Conservation (phyloP, 2,113 vertebrate genomes). For the Hemiprocne comata region DNA sequence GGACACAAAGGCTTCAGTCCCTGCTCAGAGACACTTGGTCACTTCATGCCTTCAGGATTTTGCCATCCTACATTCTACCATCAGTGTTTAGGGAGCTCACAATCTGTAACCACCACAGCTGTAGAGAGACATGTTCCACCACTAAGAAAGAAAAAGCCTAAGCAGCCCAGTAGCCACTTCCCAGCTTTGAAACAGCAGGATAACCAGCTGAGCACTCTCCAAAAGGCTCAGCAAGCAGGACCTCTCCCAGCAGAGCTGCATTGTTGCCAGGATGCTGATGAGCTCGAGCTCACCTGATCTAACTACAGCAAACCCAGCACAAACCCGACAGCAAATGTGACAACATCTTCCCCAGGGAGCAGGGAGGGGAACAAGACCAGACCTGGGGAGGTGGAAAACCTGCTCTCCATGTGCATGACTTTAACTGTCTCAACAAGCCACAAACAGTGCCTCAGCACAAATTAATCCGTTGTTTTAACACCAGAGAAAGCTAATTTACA, state of each 20-base stretch:
- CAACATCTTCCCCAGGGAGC: fast-evolving
- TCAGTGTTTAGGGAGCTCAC: not conserved
- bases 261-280: not conserved
- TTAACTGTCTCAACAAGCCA: not conserved
- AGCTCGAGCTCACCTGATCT: not conserved
- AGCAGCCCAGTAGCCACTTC: not conserved
- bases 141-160: not conserved
- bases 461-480: not conserved
- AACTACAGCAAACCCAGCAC: not conserved
- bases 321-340: fast-evolving
- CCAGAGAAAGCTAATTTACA: not conserved
- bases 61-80: not conserved
- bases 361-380: not conserved
- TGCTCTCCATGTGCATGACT: fast-evolving
- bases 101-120: not conserved
- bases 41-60: not conserved
- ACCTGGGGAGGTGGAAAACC: not conserved
- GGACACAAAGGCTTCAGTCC: not conserved
- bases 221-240: fast-evolving
- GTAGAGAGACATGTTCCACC: not conserved
- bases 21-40: not conserved
- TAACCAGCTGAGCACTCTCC: not conserved
- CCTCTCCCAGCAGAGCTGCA: not conserved
- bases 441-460: not conserved
- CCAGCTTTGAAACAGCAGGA: not conserved